Evolutionary conservation across 2,888 invertebrate genomes (phyloP), one percentile per base, ranked within the genome.

Genomic region (Odiellus spinosus): DNA sequence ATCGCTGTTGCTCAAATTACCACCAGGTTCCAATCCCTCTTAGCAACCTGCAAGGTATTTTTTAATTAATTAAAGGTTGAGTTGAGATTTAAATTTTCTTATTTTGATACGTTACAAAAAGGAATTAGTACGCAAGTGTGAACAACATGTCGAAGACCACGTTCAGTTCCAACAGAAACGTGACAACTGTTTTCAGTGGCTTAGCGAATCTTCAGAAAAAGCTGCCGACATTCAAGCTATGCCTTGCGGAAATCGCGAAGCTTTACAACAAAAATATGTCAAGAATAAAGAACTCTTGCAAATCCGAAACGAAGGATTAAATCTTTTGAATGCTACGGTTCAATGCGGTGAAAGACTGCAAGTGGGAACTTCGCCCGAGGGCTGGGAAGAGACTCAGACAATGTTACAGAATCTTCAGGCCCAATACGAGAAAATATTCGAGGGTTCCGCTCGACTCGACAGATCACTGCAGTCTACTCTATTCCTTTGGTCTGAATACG

Each of bases 71-170:
- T 42, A 8, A 42, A 2, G 10, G 15, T 4, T 17, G 10, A 42
- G 20, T 42, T 17, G 18, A 35, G 35, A 35, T 35, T 35, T 14
- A 2, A n/a, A 14, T 35, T 35, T 35, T 2, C 14, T 35, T 35
- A 35, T n/a, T 35, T 35, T 35, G 11, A 42, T 21, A 11, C 38
- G 14, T 41, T 48, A 40, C 3, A 48, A 54, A 4, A 50, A 73
- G 73, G 88, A 90, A 66, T 76, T 90, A 26, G 76, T 87, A 1
- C 87, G 87, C 64, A 90, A 88, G 67, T 88, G 87, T 60, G 87
- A 88, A 59, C 84, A 87, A 69, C 80, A 86, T 5, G 78, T 84
- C 0, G 72, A 74, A 45, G 86, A 87, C 60, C 87, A 90, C 57
- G 76, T 76, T 51, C 71, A 74, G 1, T 88, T 81, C 61, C 76